Base-by-base conservation (phyloP, 2,888 invertebrate genomes). In the Agapostemon virescens region DNA sequence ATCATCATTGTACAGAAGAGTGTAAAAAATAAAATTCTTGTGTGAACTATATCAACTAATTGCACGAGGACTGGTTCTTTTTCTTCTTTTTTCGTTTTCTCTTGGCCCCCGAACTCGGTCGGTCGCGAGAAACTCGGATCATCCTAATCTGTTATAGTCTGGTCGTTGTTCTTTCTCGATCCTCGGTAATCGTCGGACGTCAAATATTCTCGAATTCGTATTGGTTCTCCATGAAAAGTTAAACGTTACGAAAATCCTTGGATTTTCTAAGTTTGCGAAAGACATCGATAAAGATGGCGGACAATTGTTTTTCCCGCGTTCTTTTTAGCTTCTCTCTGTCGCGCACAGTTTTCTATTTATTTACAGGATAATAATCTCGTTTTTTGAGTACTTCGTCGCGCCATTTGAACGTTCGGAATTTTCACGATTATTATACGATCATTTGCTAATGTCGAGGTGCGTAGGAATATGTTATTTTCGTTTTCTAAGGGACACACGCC, bases 11-110 rank as follows among this genome's bases (percentile, higher is more conserved):
- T 75, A 76, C 58, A 76, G 67, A 40, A 69, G 26, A 66, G 69
- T 67, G 75, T 73, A 82, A 81, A 77, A 81, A 77, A 75, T 72
- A 74, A 73, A 76, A 77, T 30, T 82, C 73, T 75, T 69, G 63
- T 38, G 40, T 70, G 52, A 45, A 66, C 11, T 58, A n/a, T 30
- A n/a, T 30, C 45, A 75, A 64, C 49, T 66, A 69, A 38, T 64
- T 45, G 40, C 30, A 61, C 17, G 15, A 61, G 58, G 30, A 6
- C 42, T 66, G 1, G 40, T 49, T 49, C n/a, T 11, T 23, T 20
- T 23, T 20, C 20, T 26, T 58, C 36, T 36, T n/a, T n/a, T n/a
- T 52, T 33, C 2, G 17, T 38, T 23, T 38, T 55, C 38, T 30
- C 15, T 36, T 13, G 20, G 36, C 4, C 63, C 15, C n/a, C 36